Conservation (phyloP, 2,888 invertebrate genomes). For the Abscondita cerata region DNA sequence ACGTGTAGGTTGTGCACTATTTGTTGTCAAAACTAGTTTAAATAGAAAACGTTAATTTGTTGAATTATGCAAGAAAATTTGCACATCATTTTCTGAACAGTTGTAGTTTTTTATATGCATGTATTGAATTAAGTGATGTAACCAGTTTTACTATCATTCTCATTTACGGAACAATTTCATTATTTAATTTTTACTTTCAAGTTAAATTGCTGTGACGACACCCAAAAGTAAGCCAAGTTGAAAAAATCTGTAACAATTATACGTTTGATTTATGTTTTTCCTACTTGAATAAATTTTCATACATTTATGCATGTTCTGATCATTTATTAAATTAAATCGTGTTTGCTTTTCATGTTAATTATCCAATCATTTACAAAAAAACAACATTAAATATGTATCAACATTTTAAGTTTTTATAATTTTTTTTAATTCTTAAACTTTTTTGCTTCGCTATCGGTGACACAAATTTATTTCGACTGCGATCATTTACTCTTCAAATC, state of each 20-base stretch:
- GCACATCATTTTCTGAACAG: conserved; percentile 4
- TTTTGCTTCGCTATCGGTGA: too few relatives aligned
- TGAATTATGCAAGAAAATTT: conserved; percentile 8
- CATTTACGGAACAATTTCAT: conserved; percentile 7
- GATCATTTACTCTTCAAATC: too few relatives aligned
- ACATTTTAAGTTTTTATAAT: too few relatives aligned
- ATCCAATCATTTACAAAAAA: too few relatives aligned
- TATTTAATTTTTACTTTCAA: conserved; percentile 10
- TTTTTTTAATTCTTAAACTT: too few relatives aligned
- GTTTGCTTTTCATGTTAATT: too few relatives aligned
- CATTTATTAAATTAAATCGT: too few relatives aligned
- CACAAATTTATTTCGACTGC: too few relatives aligned
- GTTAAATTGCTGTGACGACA: conserved; percentile 9
- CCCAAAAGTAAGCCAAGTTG: not conserved
- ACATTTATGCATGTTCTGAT: not conserved
- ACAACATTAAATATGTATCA: too few relatives aligned
- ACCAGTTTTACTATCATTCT: conserved; percentile 10
- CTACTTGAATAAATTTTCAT: not conserved
- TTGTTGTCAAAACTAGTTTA: not conserved
- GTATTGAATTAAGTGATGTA: conserved; percentile 5
- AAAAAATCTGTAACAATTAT: conserved; percentile 5
- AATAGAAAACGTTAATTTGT: not conserved
- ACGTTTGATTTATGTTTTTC: not conserved
- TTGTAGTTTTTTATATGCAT: not conserved
- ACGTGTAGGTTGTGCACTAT: too few relatives aligned